A percentile compares a stretch with the other conserved stretches of the same genome.
Conservation (phyloP, 2,888 invertebrate species). For the Chymomyza procnemis region DNA sequence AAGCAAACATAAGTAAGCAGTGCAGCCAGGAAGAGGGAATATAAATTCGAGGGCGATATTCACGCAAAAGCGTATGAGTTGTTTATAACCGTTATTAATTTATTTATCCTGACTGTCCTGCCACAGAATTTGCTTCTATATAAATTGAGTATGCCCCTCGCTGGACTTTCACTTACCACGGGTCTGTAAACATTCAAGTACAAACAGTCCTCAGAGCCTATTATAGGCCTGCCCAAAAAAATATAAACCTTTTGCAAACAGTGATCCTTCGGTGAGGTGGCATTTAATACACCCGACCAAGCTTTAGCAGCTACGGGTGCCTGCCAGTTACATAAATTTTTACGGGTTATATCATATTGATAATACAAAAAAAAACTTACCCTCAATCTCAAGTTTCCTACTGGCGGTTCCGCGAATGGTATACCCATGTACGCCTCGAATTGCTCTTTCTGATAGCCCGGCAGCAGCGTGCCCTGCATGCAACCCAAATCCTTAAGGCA, state of each 20-base stretch:
- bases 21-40: background rate
- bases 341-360: no score
- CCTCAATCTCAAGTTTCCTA: slow-evolving; percentile 68
- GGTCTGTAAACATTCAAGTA: slow-evolving; percentile 80
- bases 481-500: slow-evolving; percentile 52
- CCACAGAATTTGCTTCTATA: no score
- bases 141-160: no score
- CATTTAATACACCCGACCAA: slow-evolving; percentile 65
- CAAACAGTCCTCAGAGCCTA: slow-evolving; percentile 80
- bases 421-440: slow-evolving; percentile 76
- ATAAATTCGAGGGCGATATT: no score
- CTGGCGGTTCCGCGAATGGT: slow-evolving; percentile 76
- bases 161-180: slow-evolving; percentile 33
- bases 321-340: slow-evolving; percentile 42
- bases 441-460: slow-evolving; percentile 55
- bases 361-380: slow-evolving; percentile 54
- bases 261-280: slow-evolving; percentile 70
- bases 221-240: slow-evolving; percentile 45
- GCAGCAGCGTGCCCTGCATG: slow-evolving; percentile 60
- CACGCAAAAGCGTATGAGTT: no score
- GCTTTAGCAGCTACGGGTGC: slow-evolving; percentile 56
- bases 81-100: no score
- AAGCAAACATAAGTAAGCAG: no score
- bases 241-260: slow-evolving; percentile 80
- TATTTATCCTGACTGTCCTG: no score